Percentiles rank a stretch among this genome's conserved stretches.
Evolutionary conservation across 1,140 invertebrate species (phyloP).

Genomic region (Procambarus virginalis): DNA sequence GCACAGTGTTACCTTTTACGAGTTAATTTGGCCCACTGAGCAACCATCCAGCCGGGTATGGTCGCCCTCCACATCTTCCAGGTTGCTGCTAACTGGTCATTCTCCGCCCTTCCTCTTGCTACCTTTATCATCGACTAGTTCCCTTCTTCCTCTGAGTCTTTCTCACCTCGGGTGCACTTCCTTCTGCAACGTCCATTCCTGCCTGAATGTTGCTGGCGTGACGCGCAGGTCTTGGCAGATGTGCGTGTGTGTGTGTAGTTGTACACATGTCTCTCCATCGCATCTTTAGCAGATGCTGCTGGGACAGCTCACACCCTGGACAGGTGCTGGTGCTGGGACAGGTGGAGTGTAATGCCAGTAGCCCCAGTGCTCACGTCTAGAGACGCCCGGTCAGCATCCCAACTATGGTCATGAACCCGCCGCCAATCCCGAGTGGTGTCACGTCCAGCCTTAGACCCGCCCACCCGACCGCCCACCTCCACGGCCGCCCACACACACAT

Average conservation of each 20-base stretch:
- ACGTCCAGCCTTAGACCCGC: too few species aligned
- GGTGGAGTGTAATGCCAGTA: constrained; percentile 35
- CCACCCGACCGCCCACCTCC: too few species aligned
- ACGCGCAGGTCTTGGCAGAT: too few species aligned
- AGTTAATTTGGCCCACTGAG: not conserved
- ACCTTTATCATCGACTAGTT: not conserved
- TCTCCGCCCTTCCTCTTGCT: not conserved
- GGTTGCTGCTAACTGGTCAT: not conserved
- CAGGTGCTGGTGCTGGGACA: not conserved
- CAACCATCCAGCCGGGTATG: not conserved
- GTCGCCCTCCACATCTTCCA: not conserved
- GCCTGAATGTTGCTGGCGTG: too few species aligned
- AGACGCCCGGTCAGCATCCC: constrained; percentile 1
- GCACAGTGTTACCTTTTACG: not conserved
- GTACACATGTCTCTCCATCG: too few species aligned
- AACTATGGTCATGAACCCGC: constrained; percentile 35
- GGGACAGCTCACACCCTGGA: too few species aligned
- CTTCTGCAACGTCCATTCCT: too few species aligned
- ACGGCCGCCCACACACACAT: too few species aligned
- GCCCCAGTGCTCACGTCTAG: constrained; percentile 13
- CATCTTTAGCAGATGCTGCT: too few species aligned
- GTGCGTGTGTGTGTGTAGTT: too few species aligned
- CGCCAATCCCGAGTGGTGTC: not conserved
- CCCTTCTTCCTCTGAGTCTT: not conserved
- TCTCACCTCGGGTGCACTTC: not conserved